These are phyloP conservation scores for Microchirus variegatus DNA, from an alignment of 2,797 vertebrate species.

Conservation along the genomic window DNA sequence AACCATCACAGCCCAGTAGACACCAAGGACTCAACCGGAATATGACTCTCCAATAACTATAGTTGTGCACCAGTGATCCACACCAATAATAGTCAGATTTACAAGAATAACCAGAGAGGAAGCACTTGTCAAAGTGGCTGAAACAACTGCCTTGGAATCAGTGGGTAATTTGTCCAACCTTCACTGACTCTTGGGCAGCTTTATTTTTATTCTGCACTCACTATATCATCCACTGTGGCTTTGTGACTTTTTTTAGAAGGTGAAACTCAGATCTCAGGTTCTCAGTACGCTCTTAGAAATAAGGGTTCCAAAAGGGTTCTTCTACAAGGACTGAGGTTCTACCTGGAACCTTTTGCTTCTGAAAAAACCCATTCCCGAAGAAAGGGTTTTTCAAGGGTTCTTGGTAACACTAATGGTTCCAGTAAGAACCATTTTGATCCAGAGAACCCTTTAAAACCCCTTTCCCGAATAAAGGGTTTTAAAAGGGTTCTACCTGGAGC, in stretches of 20 bases:
- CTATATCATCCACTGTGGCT: conserved; percentile 10
- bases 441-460: too few species aligned
- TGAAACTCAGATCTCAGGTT: not conserved
- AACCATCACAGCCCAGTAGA: conserved; percentile 50
- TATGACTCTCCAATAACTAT: conserved; percentile 58
- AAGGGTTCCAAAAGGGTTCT: too few species aligned
- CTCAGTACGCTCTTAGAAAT: too few species aligned
- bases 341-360: too few species aligned
- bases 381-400: too few species aligned
- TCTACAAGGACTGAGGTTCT: too few species aligned
- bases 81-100: conserved; percentile 55
- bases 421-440: too few species aligned
- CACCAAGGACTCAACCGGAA: conserved; percentile 52
- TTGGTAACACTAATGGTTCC: too few species aligned
- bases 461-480: too few species aligned
- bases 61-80: conserved; percentile 67
- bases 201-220: conserved; percentile 23
- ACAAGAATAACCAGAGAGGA: conserved; percentile 49
- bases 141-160: conserved; percentile 44
- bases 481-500: too few species aligned
- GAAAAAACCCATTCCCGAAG: too few species aligned
- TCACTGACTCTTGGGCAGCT: conserved; percentile 1
- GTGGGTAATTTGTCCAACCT: conserved; percentile 10
- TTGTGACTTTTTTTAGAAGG: conserved; percentile 21
- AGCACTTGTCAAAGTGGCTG: conserved; percentile 29